Evolutionary conservation across 2,113 vertebrate species (phyloP).

Genomic region (human): GRCh38 chr22:17540501-17541000

Average conservation of each 20-base stretch:
- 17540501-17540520: conserved; percentile 94
- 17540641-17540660: conserved; percentile 80
- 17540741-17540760: conserved; percentile 83
- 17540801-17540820: conserved; percentile 70
- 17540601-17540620: conserved; percentile 85
- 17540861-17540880: neutral
- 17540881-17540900: neutral
- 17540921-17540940: neutral
- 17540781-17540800: conserved; percentile 80
- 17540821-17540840: neutral
- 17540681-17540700: conserved; percentile 67
- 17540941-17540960: neutral
- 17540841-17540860: neutral
- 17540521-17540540: conserved; percentile 92
- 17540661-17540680: conserved; percentile 74
- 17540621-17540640: conserved; percentile 86
- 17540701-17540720: conserved; percentile 78
- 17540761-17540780: conserved; percentile 77
- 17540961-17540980: neutral
- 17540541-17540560: conserved; percentile 82
- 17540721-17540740: conserved; percentile 79
- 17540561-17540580: conserved; percentile 84
- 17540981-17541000: neutral
- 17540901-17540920: neutral
- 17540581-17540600: conserved; percentile 86